Conservation (phyloP, 2,113 vertebrate genomes). For the Macrotus californicus region DNA sequence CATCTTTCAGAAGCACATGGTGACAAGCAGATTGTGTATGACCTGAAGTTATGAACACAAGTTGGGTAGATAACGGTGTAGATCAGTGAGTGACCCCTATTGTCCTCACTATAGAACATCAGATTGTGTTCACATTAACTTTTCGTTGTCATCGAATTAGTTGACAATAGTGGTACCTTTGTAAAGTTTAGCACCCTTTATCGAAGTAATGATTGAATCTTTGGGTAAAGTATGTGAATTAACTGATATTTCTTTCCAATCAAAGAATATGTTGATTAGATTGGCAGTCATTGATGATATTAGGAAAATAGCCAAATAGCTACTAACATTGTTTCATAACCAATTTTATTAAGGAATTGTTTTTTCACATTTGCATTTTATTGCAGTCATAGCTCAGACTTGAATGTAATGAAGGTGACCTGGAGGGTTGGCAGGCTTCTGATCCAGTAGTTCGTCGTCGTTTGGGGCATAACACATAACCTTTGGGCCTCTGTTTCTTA, state of each 20-base stretch:
- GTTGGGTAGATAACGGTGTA: neutral
- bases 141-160: neutral
- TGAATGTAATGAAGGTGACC: slow-evolving; percentile 18
- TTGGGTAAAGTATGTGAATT: neutral
- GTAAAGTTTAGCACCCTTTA: neutral
- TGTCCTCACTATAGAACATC: neutral
- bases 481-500: neutral
- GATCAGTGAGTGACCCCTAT: neutral
- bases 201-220: slow-evolving; percentile 11
- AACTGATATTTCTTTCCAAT: neutral
- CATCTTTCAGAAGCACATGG: neutral
- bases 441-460: neutral
- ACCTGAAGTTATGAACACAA: neutral
- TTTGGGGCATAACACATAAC: neutral
- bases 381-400: slow-evolving; percentile 20
- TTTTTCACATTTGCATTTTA: neutral
- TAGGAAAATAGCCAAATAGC: neutral
- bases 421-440: neutral
- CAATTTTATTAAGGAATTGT: neutral
- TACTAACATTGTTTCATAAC: neutral
- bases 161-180: neutral
- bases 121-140: neutral
- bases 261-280: neutral
- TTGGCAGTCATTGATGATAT: neutral
- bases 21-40: neutral